Evolutionary conservation across 2,797 vertebrate species (phyloP).

Genomic region (Protonibea diacanthus): DNA sequence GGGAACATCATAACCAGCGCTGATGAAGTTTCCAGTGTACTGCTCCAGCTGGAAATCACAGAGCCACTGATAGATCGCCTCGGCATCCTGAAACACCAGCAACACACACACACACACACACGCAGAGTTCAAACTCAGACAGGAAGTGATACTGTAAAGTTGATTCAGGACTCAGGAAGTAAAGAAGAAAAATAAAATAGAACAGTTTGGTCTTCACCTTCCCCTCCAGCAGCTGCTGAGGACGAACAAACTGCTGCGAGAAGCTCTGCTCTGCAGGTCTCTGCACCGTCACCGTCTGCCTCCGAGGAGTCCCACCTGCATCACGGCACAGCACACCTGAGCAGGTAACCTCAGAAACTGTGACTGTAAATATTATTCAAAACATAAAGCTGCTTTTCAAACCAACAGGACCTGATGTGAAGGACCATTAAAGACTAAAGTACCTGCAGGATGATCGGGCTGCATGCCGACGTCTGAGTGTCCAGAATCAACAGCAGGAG

Average conservation of each 20-base stretch:
- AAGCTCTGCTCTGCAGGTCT: slow-evolving; percentile 77
- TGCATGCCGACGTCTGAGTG: slow-evolving; percentile 67
- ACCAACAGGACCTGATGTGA: neutral
- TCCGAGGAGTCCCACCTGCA: slow-evolving; percentile 68
- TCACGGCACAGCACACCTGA: slow-evolving; percentile 8
- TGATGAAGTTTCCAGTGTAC: slow-evolving; percentile 93
- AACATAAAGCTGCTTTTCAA: neutral
- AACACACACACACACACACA: no score
- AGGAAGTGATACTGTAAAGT: no score
- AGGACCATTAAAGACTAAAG: neutral
- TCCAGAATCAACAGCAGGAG: slow-evolving; percentile 74
- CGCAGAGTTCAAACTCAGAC: no score
- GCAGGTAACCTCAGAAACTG: neutral
- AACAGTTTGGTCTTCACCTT: slow-evolving; percentile 68
- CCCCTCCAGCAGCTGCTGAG: slow-evolving; percentile 86
- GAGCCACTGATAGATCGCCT: slow-evolving; percentile 96
- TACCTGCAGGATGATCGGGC: slow-evolving; percentile 75
- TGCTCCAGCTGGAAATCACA: slow-evolving; percentile 95
- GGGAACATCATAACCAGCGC: slow-evolving; percentile 93
- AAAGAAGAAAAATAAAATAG: neutral
- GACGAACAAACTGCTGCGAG: slow-evolving; percentile 81
- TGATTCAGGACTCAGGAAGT: neutral
- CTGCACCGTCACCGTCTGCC: slow-evolving; percentile 72
- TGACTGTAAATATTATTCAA: neutral
- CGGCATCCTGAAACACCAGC: slow-evolving; percentile 90